Conservation (phyloP, 2,888 invertebrate genomes). For the Zygogramma bicolorata region DNA sequence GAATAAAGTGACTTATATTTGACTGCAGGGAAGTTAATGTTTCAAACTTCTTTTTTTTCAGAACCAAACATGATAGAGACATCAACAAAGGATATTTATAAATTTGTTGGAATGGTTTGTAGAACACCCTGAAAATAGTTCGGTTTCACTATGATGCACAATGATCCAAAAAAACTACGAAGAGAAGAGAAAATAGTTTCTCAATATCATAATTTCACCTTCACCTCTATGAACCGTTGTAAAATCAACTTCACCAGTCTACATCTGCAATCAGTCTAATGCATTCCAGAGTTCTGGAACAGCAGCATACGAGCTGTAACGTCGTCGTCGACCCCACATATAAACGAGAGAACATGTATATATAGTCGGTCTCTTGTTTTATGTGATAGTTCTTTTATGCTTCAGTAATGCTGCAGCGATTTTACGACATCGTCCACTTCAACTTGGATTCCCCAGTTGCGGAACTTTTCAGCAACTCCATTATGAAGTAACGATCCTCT, state of each 20-base stretch:
- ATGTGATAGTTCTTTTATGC: constrained; percentile 21
- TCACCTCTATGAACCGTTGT: not conserved
- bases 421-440: constrained; percentile 18
- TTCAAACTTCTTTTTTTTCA: too few species aligned
- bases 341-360: constrained; percentile 25
- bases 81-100: too few species aligned
- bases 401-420: constrained; percentile 8
- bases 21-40: too few species aligned
- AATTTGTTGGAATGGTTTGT: too few species aligned
- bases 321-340: constrained; percentile 29
- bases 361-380: constrained; percentile 11
- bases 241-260: not conserved
- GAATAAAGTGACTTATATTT: too few species aligned
- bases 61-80: too few species aligned
- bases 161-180: too few species aligned
- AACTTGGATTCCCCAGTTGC: not conserved
- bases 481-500: not conserved
- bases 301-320: constrained; percentile 26
- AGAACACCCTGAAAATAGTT: too few species aligned
- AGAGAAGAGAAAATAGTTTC: not conserved
- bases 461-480: constrained; percentile 1
- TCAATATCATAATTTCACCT: not conserved
- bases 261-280: constrained; percentile 29
- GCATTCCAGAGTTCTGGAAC: constrained; percentile 24
- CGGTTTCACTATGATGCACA: too few species aligned